Base-by-base conservation (phyloP, 2,113 vertebrate species). In the Bujurquina vittata region DNA sequence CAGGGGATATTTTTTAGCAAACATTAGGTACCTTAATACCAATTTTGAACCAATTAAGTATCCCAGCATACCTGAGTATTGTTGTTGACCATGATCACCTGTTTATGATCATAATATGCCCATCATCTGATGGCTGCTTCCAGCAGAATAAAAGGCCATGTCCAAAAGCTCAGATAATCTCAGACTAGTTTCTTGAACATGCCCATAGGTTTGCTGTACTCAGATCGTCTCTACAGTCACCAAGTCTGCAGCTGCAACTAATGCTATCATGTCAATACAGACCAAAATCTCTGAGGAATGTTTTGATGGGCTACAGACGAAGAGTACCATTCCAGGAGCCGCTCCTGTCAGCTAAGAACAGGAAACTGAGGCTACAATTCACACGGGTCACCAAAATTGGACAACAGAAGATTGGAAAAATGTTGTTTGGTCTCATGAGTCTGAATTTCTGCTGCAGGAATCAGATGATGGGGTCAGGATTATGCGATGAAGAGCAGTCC, bases 81-180 rank as follows among this genome's bases (percentile, higher is more conserved):
- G 23, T 10, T 69, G 65, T 29, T 52, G 65, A 12, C 23, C 29
- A 20, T 52, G 23, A 52, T 43, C 65, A 69, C 52, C 17, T 17
- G 7, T 52, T 52, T 69, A 69, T 69, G 29, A 31, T 43, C 43
- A 20, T 23, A 69, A 17, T 11, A 0, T 52, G 52, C 2, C 43
- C 43, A 52, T 69, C 7, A 18, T 69, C 43, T 4, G 40, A 69
- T 52, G 65, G 23, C 10, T 31, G 12, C 17, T 52, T 31, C 43
- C 23, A 52, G 15, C 1, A 69, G 65, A 12, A 5, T 69, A 20
- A 69, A 17, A 49, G 15, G 10, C 15, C 17, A 49, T 69, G 65
- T 52, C 43, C 40, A 43, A 69, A 72, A 49, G 15, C 40, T 69
- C 63, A 69, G 52, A 72, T 72, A 23, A 69, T 69, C 65, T 69